Base-by-base conservation (phyloP, 1,140 invertebrate species). In the Anagrus nilaparvatae region DNA sequence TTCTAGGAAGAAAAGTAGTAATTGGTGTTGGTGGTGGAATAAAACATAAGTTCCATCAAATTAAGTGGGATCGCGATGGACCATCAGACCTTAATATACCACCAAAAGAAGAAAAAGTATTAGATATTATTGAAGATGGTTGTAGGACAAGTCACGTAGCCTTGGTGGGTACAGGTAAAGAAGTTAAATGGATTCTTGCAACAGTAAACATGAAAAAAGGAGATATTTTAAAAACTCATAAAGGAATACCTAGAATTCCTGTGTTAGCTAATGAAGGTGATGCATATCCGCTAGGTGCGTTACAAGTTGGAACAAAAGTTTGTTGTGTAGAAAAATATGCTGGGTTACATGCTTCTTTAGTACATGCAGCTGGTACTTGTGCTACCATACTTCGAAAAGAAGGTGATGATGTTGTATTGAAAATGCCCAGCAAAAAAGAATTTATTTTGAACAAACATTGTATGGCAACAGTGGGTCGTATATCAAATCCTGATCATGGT, bases 161-260 rank as follows among this genome's bases (percentile, higher is more conserved):
- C 3, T 61, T 97, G 14, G 81, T 96, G 7, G 90, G 78, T 12
- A 50, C 68, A 40, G 87, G 80, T 1, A 74, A 79, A 41, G 74
- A 82, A 40, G 61, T 95, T 5, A 83, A 90, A 50, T 97, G 91
- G 57, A 90, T 90, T 52, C 57, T 94, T 28, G 92, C 89, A 6
- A 92, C 88, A 5, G 81, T 84, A 53, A 92, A 89, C 56, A 95
- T 98, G 91, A 90, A 95, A 66, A 64, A 76, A 31, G 94, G 94
- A 13, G 89, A 97, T 60, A 74, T 98, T 9, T 78, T 99, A n/a
- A 81, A 70, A 55, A 91, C 89, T 2, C 91, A 84, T 1, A 62
- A 72, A 8, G 74, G 82, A 41, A 81, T 99, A 35, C 89, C 94
- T 7, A 70, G 81, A 47, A 93, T 85, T 63, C 79, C 89, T 55